phyloP scores from a whole-genome alignment of 2,113 vertebrate genomes.

The Tragelaphus imberbis region DNA sequence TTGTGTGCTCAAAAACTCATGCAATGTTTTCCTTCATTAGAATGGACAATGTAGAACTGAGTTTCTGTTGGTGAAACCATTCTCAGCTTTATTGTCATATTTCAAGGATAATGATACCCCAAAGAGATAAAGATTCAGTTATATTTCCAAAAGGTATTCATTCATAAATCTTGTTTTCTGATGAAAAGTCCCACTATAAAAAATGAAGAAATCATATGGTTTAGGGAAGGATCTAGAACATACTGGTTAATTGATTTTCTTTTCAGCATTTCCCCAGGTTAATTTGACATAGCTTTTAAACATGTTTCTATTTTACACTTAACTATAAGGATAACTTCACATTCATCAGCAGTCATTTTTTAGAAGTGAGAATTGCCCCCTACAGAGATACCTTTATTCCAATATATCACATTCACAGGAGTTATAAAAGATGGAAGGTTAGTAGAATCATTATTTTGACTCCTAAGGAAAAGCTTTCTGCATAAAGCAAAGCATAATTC shows the following conservation, averaged over 20 bases:
- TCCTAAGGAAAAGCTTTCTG: neutral
- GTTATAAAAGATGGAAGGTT: neutral
- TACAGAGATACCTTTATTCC: neutral
- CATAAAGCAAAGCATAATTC: neutral
- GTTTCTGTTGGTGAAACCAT: neutral
- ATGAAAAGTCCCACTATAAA: neutral
- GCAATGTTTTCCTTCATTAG: neutral
- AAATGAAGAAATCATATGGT: neutral
- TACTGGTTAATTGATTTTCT: neutral
- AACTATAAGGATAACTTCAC: neutral
- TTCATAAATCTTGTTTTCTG: neutral
- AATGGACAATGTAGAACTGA: neutral
- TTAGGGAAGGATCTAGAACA: neutral
- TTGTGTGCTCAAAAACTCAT: neutral
- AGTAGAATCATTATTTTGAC: neutral
- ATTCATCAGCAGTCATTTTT: neutral
- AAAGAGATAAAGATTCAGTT: neutral
- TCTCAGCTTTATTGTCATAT: neutral
- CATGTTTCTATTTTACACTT: neutral
- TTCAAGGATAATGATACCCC: neutral
- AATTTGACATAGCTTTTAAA: neutral
- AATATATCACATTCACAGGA: neutral
- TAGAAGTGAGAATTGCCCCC: neutral
- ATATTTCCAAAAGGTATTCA: neutral
- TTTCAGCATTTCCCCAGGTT: neutral